A percentile compares a stretch with the other conserved stretches of the same genome.
Evolutionary conservation across 2,888 invertebrate genomes (phyloP).

Genomic region (Oligia strigilis): DNA sequence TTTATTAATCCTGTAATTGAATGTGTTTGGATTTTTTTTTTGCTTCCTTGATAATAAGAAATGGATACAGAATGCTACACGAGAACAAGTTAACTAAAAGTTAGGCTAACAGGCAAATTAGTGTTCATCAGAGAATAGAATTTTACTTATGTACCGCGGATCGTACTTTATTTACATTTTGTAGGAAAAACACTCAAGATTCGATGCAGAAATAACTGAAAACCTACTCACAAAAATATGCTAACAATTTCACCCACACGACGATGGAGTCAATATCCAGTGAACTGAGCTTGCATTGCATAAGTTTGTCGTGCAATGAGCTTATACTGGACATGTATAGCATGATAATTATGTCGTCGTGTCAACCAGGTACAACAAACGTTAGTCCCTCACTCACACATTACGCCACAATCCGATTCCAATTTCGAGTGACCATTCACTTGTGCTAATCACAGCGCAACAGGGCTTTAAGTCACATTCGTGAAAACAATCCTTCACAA

Average conservation of each 20-base stretch:
- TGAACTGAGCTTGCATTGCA: background rate
- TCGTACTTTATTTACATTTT: no score
- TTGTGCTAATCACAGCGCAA: constrained; percentile 50
- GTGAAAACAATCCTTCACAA: constrained; percentile 61
- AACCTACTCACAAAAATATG: background rate
- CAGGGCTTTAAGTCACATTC: constrained; percentile 46
- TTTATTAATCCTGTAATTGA: constrained; percentile 10
- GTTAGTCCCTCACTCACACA: background rate
- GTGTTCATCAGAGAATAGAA: background rate
- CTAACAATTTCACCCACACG: background rate
- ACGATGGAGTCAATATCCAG: background rate
- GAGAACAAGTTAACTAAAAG: background rate
- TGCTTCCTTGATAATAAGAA: background rate
- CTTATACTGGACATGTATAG: background rate
- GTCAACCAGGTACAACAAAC: background rate
- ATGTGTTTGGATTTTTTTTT: background rate
- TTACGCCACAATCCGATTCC: constrained; percentile 18
- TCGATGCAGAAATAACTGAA: background rate
- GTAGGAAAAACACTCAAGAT: background rate
- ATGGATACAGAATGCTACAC: no score
- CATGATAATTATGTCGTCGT: background rate
- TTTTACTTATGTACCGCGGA: background rate
- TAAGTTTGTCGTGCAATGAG: background rate
- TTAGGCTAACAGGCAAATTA: background rate
- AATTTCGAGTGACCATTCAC: constrained; percentile 46